A percentile compares a stretch with the other conserved stretches of the same genome.
phyloP scores from a whole-genome alignment of 2,797 vertebrate species.

The Lophius americanus region DNA sequence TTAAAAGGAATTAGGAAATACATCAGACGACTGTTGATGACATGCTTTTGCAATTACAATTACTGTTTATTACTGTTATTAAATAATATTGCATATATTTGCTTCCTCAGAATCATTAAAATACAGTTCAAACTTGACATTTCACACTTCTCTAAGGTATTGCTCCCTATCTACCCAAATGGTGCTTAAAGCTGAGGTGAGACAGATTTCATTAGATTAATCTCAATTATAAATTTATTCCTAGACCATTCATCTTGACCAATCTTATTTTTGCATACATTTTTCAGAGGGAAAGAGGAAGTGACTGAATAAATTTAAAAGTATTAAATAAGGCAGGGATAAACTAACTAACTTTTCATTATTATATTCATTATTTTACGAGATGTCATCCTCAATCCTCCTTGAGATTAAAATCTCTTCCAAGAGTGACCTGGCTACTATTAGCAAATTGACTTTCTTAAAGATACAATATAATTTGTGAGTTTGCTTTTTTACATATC shows the following conservation, averaged over 20 bases:
- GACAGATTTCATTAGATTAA: slow-evolving; percentile 81
- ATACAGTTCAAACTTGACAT: slow-evolving; percentile 56
- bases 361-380: no score
- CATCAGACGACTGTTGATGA: slow-evolving; percentile 57
- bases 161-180: slow-evolving; percentile 42
- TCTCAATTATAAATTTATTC: slow-evolving; percentile 40
- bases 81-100: slow-evolving; percentile 22
- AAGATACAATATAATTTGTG: slow-evolving; percentile 12
- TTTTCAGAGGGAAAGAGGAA: not conserved
- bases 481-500: not conserved
- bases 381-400: no score
- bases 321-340: no score
- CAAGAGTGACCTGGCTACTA: no score
- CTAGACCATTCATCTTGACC: no score
- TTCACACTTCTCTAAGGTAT: slow-evolving; percentile 44
- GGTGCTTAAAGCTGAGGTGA: slow-evolving; percentile 54
- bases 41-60: slow-evolving; percentile 30
- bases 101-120: slow-evolving; percentile 60
- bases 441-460: not conserved
- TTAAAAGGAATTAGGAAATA: slow-evolving; percentile 50
- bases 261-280: not conserved
- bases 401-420: no score
- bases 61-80: no score
- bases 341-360: no score
- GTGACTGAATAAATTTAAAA: not conserved